Conservation (phyloP, 2,113 vertebrate species). For the Platycercus adscitus region DNA sequence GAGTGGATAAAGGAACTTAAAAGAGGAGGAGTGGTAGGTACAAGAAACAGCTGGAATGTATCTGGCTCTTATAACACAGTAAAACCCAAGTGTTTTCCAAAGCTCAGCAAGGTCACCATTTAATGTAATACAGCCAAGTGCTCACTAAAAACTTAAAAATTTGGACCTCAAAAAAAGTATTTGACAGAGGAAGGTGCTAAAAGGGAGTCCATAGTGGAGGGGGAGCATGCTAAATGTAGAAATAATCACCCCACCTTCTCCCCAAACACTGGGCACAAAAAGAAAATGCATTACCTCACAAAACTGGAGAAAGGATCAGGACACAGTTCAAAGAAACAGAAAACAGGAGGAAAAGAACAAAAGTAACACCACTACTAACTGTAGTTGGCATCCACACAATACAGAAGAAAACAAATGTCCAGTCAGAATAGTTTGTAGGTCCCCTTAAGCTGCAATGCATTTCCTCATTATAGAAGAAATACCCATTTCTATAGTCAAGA, state of each 20-base stretch:
- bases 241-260: not conserved
- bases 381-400: not conserved
- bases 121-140: not conserved
- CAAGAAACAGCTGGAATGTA: slow-evolving; percentile 40
- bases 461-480: not conserved
- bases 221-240: not conserved
- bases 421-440: not conserved
- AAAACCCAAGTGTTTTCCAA: slow-evolving; percentile 21
- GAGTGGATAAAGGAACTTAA: not conserved
- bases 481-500: not conserved
- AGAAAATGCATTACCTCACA: not conserved
- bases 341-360: not conserved
- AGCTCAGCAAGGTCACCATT: not conserved
- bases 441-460: not conserved
- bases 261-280: not conserved
- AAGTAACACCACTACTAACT: not conserved
- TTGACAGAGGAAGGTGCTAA: not conserved
- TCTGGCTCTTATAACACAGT: slow-evolving; percentile 20
- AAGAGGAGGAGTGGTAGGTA: not conserved
- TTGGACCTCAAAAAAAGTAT: not conserved
- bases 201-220: not conserved
- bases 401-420: not conserved
- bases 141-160: not conserved
- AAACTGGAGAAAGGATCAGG: not conserved
- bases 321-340: not conserved